Percentiles rank a stretch among this genome's conserved stretches.
Evolutionary conservation across 2,888 invertebrate genomes (phyloP).

Genomic region (Andrena dorsata): DNA sequence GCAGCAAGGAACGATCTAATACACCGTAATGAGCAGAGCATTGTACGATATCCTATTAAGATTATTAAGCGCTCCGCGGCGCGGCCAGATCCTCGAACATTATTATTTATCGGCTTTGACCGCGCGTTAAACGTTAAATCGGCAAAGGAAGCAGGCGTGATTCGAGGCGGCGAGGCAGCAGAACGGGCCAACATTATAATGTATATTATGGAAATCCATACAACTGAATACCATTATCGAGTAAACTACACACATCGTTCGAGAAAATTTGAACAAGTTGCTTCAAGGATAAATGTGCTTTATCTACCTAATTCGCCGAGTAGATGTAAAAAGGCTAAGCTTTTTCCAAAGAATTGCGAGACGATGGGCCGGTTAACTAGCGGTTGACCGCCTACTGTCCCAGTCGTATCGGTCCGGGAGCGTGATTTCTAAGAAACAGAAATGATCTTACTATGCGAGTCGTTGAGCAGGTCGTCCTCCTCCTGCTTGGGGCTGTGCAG

Average conservation of each 20-base stretch:
- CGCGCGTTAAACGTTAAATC: conserved; percentile 50
- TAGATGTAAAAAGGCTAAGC: background rate
- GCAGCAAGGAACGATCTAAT: conserved; percentile 68
- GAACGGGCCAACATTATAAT: conserved; percentile 15
- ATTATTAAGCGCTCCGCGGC: conserved; percentile 59
- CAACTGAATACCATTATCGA: background rate
- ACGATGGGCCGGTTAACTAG: background rate
- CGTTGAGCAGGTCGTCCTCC: conserved; percentile 90
- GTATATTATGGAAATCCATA: background rate
- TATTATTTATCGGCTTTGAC: conserved; percentile 56
- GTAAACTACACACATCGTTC: background rate
- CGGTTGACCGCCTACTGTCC: background rate
- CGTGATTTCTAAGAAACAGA: background rate
- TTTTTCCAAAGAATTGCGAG: background rate
- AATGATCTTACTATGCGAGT: conserved; percentile 92
- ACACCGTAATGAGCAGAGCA: conserved; percentile 69
- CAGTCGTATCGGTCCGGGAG: background rate
- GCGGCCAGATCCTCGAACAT: conserved; percentile 28
- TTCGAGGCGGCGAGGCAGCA: conserved; percentile 17
- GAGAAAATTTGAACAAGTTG: too few relatives aligned
- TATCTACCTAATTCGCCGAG: too few relatives aligned
- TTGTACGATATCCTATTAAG: conserved; percentile 71
- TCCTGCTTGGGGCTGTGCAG: conserved; percentile 83
- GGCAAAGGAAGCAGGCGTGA: conserved; percentile 29
- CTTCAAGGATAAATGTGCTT: too few relatives aligned